A percentile compares a stretch with the other conserved stretches of the same genome.
Evolutionary conservation across 2,113 vertebrate species (phyloP).

Genomic region (Meles meles): DNA sequence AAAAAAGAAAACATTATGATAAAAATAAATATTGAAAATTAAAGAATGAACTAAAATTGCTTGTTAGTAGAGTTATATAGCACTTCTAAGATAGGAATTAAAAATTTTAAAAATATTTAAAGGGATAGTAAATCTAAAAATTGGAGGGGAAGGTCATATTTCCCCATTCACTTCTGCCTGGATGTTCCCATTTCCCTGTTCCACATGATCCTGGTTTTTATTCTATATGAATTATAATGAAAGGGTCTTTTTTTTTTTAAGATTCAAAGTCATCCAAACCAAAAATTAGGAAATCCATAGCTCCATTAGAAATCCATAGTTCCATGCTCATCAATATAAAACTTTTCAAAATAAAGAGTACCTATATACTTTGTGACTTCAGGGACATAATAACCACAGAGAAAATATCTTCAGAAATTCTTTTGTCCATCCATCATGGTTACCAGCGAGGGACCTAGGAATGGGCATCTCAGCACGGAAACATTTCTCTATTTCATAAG

Average conservation of each 20-base stretch:
- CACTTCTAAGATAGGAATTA: background rate
- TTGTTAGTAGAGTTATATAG: background rate
- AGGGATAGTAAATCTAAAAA: background rate
- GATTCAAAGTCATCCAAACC: background rate
- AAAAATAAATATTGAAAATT: constrained; percentile 42
- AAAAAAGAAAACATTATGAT: background rate
- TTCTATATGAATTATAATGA: background rate
- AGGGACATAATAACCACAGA: background rate
- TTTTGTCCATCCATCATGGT: background rate
- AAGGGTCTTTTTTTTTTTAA: background rate
- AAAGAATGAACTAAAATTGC: background rate
- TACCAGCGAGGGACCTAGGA: background rate
- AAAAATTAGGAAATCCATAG: background rate
- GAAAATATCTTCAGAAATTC: background rate
- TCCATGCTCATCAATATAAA: background rate
- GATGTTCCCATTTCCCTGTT: background rate
- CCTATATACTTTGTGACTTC: background rate
- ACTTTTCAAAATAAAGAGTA: background rate
- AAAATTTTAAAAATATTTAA: background rate
- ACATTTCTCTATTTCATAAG: background rate
- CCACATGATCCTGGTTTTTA: background rate
- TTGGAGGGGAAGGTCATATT: background rate
- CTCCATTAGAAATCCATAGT: background rate
- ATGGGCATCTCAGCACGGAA: background rate
- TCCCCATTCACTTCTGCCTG: background rate